phyloP scores from a whole-genome alignment of 1,140 invertebrate species.

The Drosophila triauraria region DNA sequence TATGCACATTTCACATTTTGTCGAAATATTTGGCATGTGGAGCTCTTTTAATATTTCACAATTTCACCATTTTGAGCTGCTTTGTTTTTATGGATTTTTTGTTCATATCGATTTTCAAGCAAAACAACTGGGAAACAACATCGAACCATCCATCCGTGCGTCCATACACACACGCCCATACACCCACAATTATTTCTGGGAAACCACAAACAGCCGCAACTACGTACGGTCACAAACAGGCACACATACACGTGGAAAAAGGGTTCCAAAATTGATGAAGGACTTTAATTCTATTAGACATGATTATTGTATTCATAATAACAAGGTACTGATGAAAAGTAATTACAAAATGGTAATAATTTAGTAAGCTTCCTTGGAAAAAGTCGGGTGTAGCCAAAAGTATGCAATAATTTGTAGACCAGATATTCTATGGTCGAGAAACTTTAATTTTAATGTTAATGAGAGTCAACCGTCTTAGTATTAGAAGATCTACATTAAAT shows the following conservation, averaged over 20 bases:
- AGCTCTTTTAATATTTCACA: constrained; percentile 13
- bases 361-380: too few relatives aligned
- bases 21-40: background rate
- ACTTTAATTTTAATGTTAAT: too few relatives aligned
- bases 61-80: constrained; percentile 8
- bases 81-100: constrained; percentile 48
- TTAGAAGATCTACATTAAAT: background rate
- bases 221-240: constrained; percentile 30
- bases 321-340: too few relatives aligned
- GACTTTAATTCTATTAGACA: too few relatives aligned
- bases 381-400: too few relatives aligned
- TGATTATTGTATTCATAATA: too few relatives aligned
- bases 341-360: too few relatives aligned
- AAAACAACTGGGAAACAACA: constrained; percentile 63
- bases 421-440: background rate
- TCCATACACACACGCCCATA: constrained; percentile 38
- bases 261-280: background rate
- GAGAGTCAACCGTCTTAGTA: too few relatives aligned
- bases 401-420: too few relatives aligned
- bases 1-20: constrained; percentile 6
- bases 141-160: constrained; percentile 53
- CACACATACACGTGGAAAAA: constrained; percentile 20
- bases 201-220: constrained; percentile 60
- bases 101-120: constrained; percentile 67
- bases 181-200: constrained; percentile 53